Evolutionary conservation across 2,113 vertebrate genomes (phyloP), one percentile per base, ranked within the genome.

Genomic region (Phoenicopterus ruber): DNA sequence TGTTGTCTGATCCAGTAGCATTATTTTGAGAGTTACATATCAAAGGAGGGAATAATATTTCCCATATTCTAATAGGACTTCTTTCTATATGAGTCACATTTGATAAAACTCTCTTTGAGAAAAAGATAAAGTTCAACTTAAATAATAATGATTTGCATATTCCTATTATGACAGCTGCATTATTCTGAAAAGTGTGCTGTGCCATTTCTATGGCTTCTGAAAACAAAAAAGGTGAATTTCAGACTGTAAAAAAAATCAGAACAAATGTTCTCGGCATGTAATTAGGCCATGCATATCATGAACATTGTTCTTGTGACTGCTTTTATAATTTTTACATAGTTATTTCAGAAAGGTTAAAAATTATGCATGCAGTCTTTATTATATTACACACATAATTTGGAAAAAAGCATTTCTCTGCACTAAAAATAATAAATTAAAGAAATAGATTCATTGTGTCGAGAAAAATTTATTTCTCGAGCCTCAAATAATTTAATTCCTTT

Each of bases 361-460:
- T 94, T 94, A 96, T 97, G 66, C 82, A 93, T 94, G 36, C 80
- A 66, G 82, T 82, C 85, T 92, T 97, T 97, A 97, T 97, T 97
- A 88, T 96, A 96, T 96, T 96, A 95, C 82, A 82, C 40, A 82
- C 55, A 65, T 97, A 96, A 94, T 55, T 92, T 93, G 36, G 71
- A 88, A 67, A 94, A 92, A 97, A 88, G 42, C 63, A 94, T 95
- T 97, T 94, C 70, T 82, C 76, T 98, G 82, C 40, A 70, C 88
- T 90, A 90, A 96, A 98, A 97, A 94, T 97, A 97, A 97, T 96
- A 95, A 94, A 96, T 97, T 93, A 96, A 88, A 94, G 91, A 93
- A 97, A 88, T 87, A 87, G 44, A 96, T 97, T 95, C 91, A 97
- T 97, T 97, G 49, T 96, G 62, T 93, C 18, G 26, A 96, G 91